These are phyloP conservation scores for Phacellophora camtschatica DNA, from an alignment of 30 jellyfish, hydroid and myxozoan species.

Conservation along the genomic window DNA sequence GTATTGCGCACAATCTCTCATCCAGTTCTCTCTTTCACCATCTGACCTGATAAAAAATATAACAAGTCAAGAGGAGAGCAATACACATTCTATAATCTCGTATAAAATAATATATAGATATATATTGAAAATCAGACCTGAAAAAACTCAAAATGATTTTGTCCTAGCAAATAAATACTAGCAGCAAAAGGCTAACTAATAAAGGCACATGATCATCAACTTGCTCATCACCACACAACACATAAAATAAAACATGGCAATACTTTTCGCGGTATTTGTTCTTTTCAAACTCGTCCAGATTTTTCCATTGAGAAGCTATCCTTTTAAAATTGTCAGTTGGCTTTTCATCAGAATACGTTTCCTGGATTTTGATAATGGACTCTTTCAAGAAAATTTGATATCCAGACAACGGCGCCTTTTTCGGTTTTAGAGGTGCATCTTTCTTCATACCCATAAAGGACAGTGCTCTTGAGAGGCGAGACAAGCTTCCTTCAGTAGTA, in stretches of 20 bases:
- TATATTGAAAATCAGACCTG: too few relatives aligned
- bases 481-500: too few relatives aligned
- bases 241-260: not conserved
- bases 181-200: not conserved
- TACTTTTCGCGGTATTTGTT: slow-evolving; percentile 36
- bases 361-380: not conserved
- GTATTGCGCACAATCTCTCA: slow-evolving; percentile 49
- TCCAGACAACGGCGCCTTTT: slow-evolving; percentile 42
- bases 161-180: not conserved
- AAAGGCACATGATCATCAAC: too few relatives aligned
- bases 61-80: not conserved
- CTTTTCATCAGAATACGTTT: not conserved
- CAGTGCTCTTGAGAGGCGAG: too few relatives aligned
- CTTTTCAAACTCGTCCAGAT: slow-evolving; percentile 22
- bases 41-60: slow-evolving; percentile 23
- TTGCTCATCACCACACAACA: not conserved
- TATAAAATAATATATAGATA: too few relatives aligned
- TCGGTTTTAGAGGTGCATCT: slow-evolving; percentile 43
- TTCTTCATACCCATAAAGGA: not conserved
- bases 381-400: slow-evolving; percentile 51
- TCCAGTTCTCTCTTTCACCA: slow-evolving; percentile 49
- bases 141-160: not conserved
- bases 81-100: too few relatives aligned
- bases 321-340: slow-evolving; percentile 13
- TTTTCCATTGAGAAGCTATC: slow-evolving; percentile 56